Conservation (phyloP, 2,113 vertebrate species). For the Myocastor coypus region DNA sequence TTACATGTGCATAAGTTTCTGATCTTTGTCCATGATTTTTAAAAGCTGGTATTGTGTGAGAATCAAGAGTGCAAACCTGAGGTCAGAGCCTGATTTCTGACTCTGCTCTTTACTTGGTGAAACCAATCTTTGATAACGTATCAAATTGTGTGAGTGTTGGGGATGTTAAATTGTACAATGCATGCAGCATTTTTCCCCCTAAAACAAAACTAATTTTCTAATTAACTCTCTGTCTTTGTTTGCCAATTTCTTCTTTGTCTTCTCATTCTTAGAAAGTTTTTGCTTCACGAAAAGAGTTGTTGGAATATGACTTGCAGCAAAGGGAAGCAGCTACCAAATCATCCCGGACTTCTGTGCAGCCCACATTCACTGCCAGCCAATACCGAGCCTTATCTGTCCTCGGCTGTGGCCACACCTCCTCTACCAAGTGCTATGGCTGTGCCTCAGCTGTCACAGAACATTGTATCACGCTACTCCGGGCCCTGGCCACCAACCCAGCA, state of each 20-base stretch:
- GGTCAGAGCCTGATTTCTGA: neutral
- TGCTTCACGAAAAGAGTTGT: constrained; percentile 97
- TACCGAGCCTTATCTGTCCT: constrained; percentile 96
- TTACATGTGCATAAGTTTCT: neutral
- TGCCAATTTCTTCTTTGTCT: neutral
- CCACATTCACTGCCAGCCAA: constrained; percentile 97
- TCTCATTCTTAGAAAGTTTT: constrained; percentile 95
- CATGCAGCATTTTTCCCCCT: neutral
- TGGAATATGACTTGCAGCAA: constrained; percentile 98
- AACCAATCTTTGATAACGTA: neutral
- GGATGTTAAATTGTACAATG: neutral
- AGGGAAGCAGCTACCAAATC: constrained; percentile 97
- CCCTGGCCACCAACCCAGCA: constrained; percentile 96
- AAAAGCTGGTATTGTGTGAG: neutral
- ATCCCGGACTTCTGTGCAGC: constrained; percentile 92
- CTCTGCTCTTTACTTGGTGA: neutral
- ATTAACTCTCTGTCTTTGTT: neutral
- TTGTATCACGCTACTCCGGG: constrained; percentile 96
- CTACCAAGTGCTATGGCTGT: constrained; percentile 98
- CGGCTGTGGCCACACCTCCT: constrained; percentile 97
- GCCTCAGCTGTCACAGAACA: constrained; percentile 98
- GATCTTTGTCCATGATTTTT: neutral
- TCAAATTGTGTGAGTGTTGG: neutral
- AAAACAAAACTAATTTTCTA: neutral
- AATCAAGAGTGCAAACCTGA: neutral